These are phyloP conservation scores for Pipa parva DNA, from an alignment of 2,113 vertebrate genomes.

Conservation along the genomic window DNA sequence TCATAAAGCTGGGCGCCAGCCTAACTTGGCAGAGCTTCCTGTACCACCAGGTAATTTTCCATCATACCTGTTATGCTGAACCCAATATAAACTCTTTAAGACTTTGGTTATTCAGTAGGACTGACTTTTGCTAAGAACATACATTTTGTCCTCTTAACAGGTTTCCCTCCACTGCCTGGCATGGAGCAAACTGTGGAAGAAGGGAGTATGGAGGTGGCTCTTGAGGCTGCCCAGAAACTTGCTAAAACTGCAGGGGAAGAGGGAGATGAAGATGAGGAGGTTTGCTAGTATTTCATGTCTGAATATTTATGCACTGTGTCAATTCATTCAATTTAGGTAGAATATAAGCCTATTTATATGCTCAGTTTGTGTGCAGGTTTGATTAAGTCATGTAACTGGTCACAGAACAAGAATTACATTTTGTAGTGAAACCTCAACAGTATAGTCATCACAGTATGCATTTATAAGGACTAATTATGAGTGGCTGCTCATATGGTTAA, in stretches of 20 bases:
- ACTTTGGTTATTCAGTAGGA: no score
- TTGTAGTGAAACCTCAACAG: no score
- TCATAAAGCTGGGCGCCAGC: conserved; percentile 78
- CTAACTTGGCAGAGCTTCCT: conserved; percentile 85
- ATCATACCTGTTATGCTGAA: background rate
- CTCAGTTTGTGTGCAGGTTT: no score
- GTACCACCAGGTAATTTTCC: conserved; percentile 79
- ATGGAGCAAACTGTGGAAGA: conserved; percentile 58
- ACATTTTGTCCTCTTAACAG: conserved; percentile 53
- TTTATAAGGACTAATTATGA: no score
- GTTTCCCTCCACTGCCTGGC: conserved; percentile 91
- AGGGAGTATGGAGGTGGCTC: conserved; percentile 63
- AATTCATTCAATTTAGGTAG: no score
- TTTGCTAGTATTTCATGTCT: background rate
- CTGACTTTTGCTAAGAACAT: no score
- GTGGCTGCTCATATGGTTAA: no score
- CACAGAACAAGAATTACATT: no score
- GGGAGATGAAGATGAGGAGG: conserved; percentile 66
- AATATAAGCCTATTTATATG: no score
- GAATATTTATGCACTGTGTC: background rate
- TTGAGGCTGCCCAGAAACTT: conserved; percentile 77
- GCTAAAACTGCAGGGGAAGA: conserved; percentile 58
- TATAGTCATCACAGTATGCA: no score
- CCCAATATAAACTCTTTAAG: no score
- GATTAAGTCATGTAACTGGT: no score